Evolutionary conservation across 1,140 invertebrate genomes (phyloP), one percentile per base, ranked within the genome.

Genomic region (Pararge aegeria): DNA sequence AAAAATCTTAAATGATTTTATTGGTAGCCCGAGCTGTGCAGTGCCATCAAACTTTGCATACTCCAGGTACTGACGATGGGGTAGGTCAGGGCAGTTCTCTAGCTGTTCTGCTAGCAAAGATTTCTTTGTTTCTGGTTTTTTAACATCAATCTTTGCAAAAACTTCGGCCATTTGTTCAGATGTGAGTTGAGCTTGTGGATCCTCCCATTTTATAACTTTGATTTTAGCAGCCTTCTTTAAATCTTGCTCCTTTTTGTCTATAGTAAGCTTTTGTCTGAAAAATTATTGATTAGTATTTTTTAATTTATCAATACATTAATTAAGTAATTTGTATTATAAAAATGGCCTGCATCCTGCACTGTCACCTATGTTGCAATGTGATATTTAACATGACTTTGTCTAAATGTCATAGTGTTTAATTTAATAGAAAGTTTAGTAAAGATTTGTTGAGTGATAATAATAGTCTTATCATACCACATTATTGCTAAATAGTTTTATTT

Each of bases 41-140:
- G 93, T 95, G 60, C 97, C 97, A 92, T 99, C 97, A 89, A 96
- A 98, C 83, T 95, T 96, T 10, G 96, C 95, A 92, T 95, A 99
- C 77, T 97, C 95, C 48, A 95, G 92, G 87, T 96, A 98, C 18
- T 96, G 95, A 90, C 97, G 97, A 70, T 94, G 92, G 18, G 95
- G 94, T 51, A 95, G 76, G 75, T 93, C 92, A 0, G 94, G 94
- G 73, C 92, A 95, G 65, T 94, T 94, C 69, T 95, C 92, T 21
- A 98, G 83, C 66, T 95, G 93, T 70, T 95, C 92, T 5, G 94
- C 89, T 20, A 98, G 87, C 27, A 93, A 78, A 16, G 95, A 95
- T 64, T 91, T 91, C 61, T 70, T 66, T 72, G 84, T 87, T 20
- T 68, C 73, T 16, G 83, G 65, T 48, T 80, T 69, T 70, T 73